phyloP scores from a whole-genome alignment of 2,797 vertebrate species.

The Betta splendens region DNA sequence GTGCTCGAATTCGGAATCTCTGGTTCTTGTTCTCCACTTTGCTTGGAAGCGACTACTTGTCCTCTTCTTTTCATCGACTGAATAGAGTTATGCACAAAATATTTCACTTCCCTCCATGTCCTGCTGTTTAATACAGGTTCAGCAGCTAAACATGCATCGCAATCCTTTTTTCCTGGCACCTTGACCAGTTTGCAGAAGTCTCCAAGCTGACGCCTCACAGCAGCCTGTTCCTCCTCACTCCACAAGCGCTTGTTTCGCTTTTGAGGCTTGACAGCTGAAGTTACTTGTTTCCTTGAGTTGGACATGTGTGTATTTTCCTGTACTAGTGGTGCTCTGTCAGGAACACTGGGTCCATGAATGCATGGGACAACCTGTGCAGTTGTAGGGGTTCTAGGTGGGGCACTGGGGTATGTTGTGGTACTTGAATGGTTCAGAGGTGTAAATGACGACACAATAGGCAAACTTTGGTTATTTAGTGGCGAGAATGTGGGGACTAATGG shows the following conservation, averaged over 20 bases:
- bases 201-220: slow-evolving; percentile 72
- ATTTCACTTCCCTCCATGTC: slow-evolving; percentile 78
- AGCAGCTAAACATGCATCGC: slow-evolving; percentile 74
- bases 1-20: slow-evolving; percentile 44
- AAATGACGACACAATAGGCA: slow-evolving; percentile 65
- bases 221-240: slow-evolving; percentile 73
- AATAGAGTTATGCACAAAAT: slow-evolving; percentile 78
- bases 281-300: slow-evolving; percentile 11
- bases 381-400: slow-evolving; percentile 23
- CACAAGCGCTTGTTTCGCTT: slow-evolving; percentile 75
- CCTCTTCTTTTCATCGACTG: slow-evolving; percentile 73
- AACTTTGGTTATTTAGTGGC: slow-evolving; percentile 52
- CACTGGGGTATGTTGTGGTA: slow-evolving; percentile 46
- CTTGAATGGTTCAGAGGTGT: slow-evolving; percentile 61
- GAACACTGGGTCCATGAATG: slow-evolving; percentile 42
- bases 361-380: slow-evolving; percentile 71
- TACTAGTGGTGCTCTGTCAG: slow-evolving; percentile 27
- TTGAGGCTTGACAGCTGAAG: slow-evolving; percentile 51
- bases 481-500: slow-evolving; percentile 56
- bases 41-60: slow-evolving; percentile 42
- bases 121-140: slow-evolving; percentile 72
- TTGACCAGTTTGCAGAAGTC: slow-evolving; percentile 72
- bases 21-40: slow-evolving; percentile 41
- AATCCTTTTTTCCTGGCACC: slow-evolving; percentile 77
- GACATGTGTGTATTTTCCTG: slow-evolving; percentile 26